These are phyloP conservation scores for Oncopodura yosiiana DNA, from an alignment of 1,140 invertebrate species.

Conservation along the genomic window DNA sequence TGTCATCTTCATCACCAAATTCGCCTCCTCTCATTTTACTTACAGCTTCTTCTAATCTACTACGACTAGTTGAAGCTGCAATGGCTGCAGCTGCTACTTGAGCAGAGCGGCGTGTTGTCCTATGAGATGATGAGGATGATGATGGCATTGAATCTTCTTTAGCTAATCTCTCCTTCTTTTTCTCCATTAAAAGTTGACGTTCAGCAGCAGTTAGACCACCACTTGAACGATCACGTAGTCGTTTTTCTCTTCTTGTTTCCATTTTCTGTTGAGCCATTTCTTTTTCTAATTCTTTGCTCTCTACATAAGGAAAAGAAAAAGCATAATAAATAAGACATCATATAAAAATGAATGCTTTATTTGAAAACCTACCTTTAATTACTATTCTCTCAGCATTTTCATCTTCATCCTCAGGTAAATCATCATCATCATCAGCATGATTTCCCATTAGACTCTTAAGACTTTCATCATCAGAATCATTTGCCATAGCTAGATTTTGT, in stretches of 20 bases:
- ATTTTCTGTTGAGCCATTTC: slow-evolving; percentile 33
- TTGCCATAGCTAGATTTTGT: slow-evolving; percentile 12
- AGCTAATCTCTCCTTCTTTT: slow-evolving; percentile 33
- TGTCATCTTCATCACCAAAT: not conserved
- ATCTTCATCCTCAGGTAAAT: slow-evolving; percentile 21
- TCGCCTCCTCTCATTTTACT: slow-evolving; percentile 29
- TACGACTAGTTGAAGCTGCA: slow-evolving; percentile 22
- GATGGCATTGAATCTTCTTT: slow-evolving; percentile 27
- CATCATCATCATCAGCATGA: slow-evolving; percentile 35
- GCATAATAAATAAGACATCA: not conserved
- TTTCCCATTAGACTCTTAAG: slow-evolving; percentile 35
- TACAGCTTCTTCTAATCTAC: slow-evolving; percentile 30
- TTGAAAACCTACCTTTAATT: slow-evolving; percentile 31
- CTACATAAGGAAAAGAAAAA: slow-evolving; percentile 11
- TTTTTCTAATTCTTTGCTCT: slow-evolving; percentile 34
- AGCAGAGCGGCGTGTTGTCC: slow-evolving; percentile 27
- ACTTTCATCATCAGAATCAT: slow-evolving; percentile 36
- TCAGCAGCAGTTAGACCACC: slow-evolving; percentile 31
- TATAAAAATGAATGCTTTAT: not conserved
- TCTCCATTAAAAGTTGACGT: slow-evolving; percentile 33
- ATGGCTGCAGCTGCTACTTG: not conserved
- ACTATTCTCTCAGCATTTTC: slow-evolving; percentile 34
- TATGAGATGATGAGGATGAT: slow-evolving; percentile 2
- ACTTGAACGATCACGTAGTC: slow-evolving; percentile 22
- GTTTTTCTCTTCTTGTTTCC: slow-evolving; percentile 31